Base-by-base conservation (phyloP, 2,797 vertebrate species). In the Xenops minutus region DNA sequence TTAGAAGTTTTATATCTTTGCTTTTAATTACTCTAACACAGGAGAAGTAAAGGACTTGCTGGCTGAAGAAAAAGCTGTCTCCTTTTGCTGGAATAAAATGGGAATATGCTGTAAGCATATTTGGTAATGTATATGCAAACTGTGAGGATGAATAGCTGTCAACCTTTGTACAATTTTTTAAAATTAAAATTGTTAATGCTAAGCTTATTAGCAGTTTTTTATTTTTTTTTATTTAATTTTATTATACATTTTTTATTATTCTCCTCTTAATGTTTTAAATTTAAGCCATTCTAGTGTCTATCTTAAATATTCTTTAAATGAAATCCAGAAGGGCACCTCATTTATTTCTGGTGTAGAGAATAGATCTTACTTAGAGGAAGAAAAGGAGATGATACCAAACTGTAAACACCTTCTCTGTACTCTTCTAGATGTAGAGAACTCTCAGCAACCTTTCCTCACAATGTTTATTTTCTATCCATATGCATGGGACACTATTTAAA, bases 11-110 rank as follows among this genome's bases (percentile, higher is more conserved):
- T 95, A 90, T 24, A 12, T 27, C 64, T 93, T 93, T 94, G 22
- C 71, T 93, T 68, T 95, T 97, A 92, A 92, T 96, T 93, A 89
- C 85, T 94, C 29, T 95, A 76, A 37, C n/a, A 58, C 20, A 76
- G 49, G 68, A 87, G 69, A 81, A 88, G 63, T 73, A 79, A 88
- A 78, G 48, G 37, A 21, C 43, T 94, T 55, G 29, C 34, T 95
- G 77, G 67, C 26, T 61, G 56, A 93, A 73, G 46, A 64, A 71
- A 93, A 85, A 48, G 36, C 74, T 63, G 4, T 69, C 30, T 68
- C 24, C 20, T 86, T 95, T 95, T 89, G 39, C 83, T 92, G 52
- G 36, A 59, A 61, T 46, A 85, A 74, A 74, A 34, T 74, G 71
- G 37, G 46, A 93, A 48, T 52, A 43, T 18, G 14, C 6, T 37